A percentile compares a stretch with the other conserved stretches of the same genome.
Evolutionary conservation across 2,888 invertebrate species (phyloP).

Genomic region (Cephalotes varians): DNA sequence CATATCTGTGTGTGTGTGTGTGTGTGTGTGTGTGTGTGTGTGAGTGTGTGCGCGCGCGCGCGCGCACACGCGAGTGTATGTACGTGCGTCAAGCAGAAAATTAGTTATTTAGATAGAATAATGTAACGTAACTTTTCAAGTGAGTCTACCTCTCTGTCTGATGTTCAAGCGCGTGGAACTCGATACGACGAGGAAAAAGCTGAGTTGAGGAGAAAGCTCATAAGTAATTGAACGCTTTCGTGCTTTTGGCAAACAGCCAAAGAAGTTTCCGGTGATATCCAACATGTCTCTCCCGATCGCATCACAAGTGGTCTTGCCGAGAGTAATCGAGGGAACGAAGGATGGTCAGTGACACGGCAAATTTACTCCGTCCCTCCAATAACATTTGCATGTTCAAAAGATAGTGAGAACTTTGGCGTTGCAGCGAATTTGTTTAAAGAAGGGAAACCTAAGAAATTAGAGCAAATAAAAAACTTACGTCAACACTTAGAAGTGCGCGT

Average conservation of each 20-base stretch:
- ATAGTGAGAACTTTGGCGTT: slow-evolving; percentile 19
- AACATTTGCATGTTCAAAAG: slow-evolving; percentile 6
- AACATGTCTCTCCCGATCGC: slow-evolving; percentile 63
- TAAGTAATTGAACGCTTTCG: slow-evolving; percentile 64
- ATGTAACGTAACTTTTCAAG: background rate
- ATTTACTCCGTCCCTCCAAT: slow-evolving; percentile 59
- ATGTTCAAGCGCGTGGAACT: slow-evolving; percentile 44
- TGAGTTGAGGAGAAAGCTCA: background rate
- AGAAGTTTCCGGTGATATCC: slow-evolving; percentile 85
- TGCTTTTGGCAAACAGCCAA: slow-evolving; percentile 90
- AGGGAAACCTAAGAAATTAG: background rate
- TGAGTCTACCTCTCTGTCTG: slow-evolving; percentile 14
- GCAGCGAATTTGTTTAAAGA: background rate
- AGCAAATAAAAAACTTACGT: background rate
- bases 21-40: no score
- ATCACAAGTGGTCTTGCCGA: slow-evolving; percentile 60
- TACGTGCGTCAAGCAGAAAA: slow-evolving; percentile 10
- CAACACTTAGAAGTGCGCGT: background rate
- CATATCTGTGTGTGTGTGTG: no score
- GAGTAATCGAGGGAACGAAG: slow-evolving; percentile 30
- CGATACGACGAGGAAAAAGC: background rate
- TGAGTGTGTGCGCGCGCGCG: no score
- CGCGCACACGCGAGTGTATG: no score
- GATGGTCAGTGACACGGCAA: slow-evolving; percentile 58
- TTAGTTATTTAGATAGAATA: background rate